Percentiles rank a stretch among this genome's conserved stretches.
Evolutionary conservation across 2,113 vertebrate genomes (phyloP).

Genomic region (Chelonoidis abingdonii): DNA sequence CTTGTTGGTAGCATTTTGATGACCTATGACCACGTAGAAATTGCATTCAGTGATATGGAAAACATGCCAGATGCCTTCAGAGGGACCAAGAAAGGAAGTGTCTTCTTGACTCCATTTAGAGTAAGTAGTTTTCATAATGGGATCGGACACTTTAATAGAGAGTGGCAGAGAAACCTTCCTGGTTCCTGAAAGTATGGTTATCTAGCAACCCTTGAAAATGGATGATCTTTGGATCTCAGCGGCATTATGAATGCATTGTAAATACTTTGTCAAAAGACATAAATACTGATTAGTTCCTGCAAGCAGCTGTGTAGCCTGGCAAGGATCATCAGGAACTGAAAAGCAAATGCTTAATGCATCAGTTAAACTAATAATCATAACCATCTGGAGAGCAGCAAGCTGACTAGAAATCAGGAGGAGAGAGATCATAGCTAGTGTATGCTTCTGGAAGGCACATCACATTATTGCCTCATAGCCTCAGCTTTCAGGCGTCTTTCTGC

Average conservation of each 20-base stretch:
- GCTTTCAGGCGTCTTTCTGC: neutral
- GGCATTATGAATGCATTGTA: neutral
- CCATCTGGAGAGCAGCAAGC: neutral
- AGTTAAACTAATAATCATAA: neutral
- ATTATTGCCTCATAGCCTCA: neutral
- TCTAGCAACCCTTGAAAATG: neutral
- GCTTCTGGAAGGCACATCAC: neutral
- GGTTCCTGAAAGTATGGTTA: neutral
- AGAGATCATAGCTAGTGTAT: neutral
- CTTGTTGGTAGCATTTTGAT: conserved; percentile 82
- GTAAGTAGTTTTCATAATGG: conserved; percentile 79
- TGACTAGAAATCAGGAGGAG: neutral
- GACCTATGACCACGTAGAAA: conserved; percentile 93
- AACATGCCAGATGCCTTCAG: conserved; percentile 91
- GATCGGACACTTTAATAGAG: neutral
- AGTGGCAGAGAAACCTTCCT: conserved; percentile 13
- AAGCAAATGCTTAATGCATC: conserved; percentile 4
- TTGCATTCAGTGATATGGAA: conserved; percentile 90
- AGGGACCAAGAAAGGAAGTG: conserved; percentile 93
- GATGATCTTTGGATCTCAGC: neutral
- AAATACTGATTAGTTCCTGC: conserved; percentile 36
- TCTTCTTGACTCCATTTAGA: conserved; percentile 95
- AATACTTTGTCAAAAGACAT: conserved; percentile 35
- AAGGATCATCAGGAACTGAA: neutral
- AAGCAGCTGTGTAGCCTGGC: neutral